A percentile compares a stretch with the other conserved stretches of the same genome.
phyloP scores from a whole-genome alignment of 1,140 invertebrate species.

The Drosophila neocordata region DNA sequence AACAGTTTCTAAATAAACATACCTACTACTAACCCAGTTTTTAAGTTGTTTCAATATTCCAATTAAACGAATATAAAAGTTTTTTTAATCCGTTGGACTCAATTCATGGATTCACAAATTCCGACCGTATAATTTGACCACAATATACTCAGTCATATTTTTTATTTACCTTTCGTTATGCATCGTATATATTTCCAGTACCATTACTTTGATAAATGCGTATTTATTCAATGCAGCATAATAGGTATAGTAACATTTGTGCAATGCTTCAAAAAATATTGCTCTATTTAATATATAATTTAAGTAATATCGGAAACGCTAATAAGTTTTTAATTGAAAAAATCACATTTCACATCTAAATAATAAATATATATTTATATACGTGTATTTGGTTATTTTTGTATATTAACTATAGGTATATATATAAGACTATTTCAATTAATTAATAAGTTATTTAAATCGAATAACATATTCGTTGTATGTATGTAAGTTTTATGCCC shows the following conservation, averaged over 20 bases:
- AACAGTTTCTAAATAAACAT: neutral
- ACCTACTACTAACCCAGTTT: neutral
- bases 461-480: slow-evolving; percentile 15
- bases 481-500: slow-evolving; percentile 4
- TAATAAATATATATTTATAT: slow-evolving; percentile 4
- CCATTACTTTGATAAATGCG: slow-evolving; percentile 7
- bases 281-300: slow-evolving; percentile 12
- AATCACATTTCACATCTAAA: slow-evolving; percentile 17
- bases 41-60: too few relatives aligned
- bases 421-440: slow-evolving; percentile 11
- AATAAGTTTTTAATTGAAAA: slow-evolving; percentile 18
- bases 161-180: neutral
- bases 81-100: too few relatives aligned
- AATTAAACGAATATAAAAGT: too few relatives aligned
- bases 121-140: too few relatives aligned
- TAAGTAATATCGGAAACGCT: slow-evolving; percentile 12
- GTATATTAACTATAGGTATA: slow-evolving; percentile 6
- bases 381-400: slow-evolving; percentile 8
- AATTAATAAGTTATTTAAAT: slow-evolving; percentile 2
- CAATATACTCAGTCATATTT: neutral
- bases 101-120: too few relatives aligned
- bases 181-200: neutral
- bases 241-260: slow-evolving; percentile 12
- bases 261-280: slow-evolving; percentile 16
- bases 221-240: slow-evolving; percentile 15